Conservation (phyloP, 1,140 invertebrate genomes). For the Coenobita brevimanus region DNA sequence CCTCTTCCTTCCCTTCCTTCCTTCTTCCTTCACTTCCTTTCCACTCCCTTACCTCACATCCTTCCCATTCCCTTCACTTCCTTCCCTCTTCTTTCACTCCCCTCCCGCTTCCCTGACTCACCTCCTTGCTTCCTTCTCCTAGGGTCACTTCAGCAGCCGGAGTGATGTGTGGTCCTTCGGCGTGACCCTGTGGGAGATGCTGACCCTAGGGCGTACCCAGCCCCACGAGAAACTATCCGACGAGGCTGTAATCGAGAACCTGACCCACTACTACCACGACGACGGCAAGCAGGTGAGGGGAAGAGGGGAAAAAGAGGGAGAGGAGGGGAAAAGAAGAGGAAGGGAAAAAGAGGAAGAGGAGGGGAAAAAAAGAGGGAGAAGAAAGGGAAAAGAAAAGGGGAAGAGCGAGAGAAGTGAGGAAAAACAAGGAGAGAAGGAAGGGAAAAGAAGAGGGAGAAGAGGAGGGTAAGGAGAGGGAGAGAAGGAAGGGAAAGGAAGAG, state of each 20-base stretch:
- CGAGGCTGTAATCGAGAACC: conserved; percentile 86
- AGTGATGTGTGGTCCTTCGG: conserved; percentile 93
- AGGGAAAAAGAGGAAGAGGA: no score
- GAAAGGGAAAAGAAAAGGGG: no score
- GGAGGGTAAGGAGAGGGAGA: no score
- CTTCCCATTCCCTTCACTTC: not conserved
- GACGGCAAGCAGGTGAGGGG: conserved; percentile 33
- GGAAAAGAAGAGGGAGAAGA: no score
- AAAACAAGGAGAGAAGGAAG: no score
- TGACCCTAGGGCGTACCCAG: conserved; percentile 88
- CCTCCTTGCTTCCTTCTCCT: not conserved
- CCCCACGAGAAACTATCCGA: conserved; percentile 85
- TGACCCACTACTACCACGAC: conserved; percentile 78
- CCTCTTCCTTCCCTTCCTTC: not conserved
- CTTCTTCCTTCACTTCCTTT: not conserved
- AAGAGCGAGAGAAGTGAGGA: no score
- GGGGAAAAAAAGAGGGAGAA: no score
- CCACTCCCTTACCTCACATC: not conserved
- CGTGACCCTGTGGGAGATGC: conserved; percentile 90
- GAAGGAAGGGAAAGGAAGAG: no score
- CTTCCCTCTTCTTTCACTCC: no score
- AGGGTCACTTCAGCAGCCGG: conserved; percentile 88
- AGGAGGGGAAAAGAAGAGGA: no score
- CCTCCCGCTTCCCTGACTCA: no score
- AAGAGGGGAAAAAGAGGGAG: not conserved